Evolutionary conservation across 2,113 vertebrate species (phyloP).

Genomic region (Crotalus viridis): DNA sequence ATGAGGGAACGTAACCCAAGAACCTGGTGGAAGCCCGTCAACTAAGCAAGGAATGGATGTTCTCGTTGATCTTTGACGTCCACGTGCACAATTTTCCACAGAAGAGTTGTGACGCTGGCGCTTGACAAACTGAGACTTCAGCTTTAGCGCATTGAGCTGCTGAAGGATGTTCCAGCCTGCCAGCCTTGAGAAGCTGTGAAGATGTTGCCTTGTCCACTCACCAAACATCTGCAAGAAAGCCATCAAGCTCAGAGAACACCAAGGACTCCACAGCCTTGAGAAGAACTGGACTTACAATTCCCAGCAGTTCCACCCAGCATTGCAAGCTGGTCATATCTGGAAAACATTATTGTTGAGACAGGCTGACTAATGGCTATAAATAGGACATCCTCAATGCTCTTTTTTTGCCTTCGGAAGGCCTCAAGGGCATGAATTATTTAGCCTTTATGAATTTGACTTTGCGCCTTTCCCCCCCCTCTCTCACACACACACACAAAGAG

Average conservation of each 20-base stretch:
- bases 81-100: neutral
- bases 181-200: neutral
- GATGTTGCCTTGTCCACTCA: neutral
- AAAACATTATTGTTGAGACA: neutral
- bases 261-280: neutral
- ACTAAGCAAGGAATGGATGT: neutral
- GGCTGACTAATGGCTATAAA: neutral
- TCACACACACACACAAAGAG: too few species aligned
- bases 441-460: neutral
- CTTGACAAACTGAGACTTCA: neutral
- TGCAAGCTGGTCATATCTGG: neutral
- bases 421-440: neutral
- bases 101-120: neutral
- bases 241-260: neutral
- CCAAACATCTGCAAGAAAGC: neutral
- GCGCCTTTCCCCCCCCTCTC: rapidly evolving
- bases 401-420: neutral
- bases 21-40: neutral
- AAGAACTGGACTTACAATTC: neutral
- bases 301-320: neutral
- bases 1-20: too few species aligned
- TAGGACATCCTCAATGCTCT: neutral
- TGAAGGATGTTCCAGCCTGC: neutral
- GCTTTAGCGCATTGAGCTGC: neutral
- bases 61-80: neutral